These are phyloP conservation scores for Trichomalopsis sarcophagae DNA, from an alignment of 1,140 invertebrate species.

Conservation along the genomic window DNA sequence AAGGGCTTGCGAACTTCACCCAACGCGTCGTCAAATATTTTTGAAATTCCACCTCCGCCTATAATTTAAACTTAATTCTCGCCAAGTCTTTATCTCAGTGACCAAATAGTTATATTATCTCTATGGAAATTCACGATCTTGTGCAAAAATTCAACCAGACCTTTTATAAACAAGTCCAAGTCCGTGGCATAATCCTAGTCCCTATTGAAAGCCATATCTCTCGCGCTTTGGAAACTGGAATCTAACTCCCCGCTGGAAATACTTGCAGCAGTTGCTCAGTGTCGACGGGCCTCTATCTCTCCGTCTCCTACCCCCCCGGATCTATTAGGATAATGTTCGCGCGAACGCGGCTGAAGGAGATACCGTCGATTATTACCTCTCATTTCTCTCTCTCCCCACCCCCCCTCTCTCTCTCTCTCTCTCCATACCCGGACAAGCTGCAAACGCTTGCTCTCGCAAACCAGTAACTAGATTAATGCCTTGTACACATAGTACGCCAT, in stretches of 20 bases:
- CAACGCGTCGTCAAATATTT: background rate
- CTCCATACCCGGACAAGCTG: background rate
- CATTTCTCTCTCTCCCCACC: background rate
- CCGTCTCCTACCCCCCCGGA: background rate
- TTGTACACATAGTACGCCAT: background rate
- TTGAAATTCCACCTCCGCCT: too few species aligned
- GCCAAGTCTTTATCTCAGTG: too few species aligned
- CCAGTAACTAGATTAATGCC: constrained; percentile 20
- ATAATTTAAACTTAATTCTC: too few species aligned
- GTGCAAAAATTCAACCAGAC: too few species aligned
- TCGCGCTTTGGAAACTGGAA: too few species aligned
- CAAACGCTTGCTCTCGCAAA: background rate
- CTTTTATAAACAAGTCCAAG: background rate
- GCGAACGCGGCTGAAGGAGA: background rate
- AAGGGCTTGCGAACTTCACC: too few species aligned
- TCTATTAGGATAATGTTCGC: constrained; percentile 16
- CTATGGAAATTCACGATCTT: too few species aligned
- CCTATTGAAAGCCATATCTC: too few species aligned
- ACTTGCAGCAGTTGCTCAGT: background rate
- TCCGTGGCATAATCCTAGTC: background rate
- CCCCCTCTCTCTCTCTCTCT: too few species aligned
- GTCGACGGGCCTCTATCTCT: background rate
- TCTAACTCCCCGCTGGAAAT: background rate
- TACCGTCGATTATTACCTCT: constrained; percentile 14
- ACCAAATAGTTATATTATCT: too few species aligned